phyloP scores from a whole-genome alignment of 1,140 invertebrate genomes.

The Rhyacophila brunnea region DNA sequence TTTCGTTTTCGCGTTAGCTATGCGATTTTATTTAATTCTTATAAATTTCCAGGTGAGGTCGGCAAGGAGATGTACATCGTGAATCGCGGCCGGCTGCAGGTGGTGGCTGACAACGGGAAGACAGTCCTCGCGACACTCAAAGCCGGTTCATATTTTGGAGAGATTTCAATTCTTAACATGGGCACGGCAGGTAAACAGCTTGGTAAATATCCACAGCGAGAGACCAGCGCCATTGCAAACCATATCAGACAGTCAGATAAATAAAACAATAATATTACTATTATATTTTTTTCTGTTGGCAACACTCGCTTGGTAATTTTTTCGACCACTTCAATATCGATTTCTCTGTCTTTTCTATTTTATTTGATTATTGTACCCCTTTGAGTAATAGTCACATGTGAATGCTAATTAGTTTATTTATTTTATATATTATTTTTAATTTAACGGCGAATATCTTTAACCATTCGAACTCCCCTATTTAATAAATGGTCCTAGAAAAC shows the following conservation, averaged over 20 bases:
- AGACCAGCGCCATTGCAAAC: slow-evolving; percentile 51
- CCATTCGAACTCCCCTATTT: too few species aligned
- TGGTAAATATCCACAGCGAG: slow-evolving; percentile 80
- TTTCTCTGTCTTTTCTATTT: background rate
- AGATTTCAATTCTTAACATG: slow-evolving; percentile 99
- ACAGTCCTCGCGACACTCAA: slow-evolving; percentile 94
- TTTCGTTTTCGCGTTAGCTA: too few species aligned
- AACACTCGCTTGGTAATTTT: background rate
- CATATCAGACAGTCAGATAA: slow-evolving; percentile 12
- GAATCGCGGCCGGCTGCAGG: slow-evolving; percentile 92
- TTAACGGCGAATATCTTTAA: too few species aligned
- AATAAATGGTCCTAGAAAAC: too few species aligned
- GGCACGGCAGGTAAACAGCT: slow-evolving; percentile 96
- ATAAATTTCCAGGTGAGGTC: slow-evolving; percentile 79
- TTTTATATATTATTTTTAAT: too few species aligned
- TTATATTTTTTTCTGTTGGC: slow-evolving; percentile 7
- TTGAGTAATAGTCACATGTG: too few species aligned
- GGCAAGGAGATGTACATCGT: slow-evolving; percentile 99
- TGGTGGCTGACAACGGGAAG: slow-evolving; percentile 95
- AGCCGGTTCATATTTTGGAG: slow-evolving; percentile 98
- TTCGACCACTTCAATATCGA: background rate
- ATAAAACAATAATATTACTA: background rate
- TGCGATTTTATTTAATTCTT: background rate
- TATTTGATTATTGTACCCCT: background rate
- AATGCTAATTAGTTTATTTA: too few species aligned